phyloP scores from a whole-genome alignment of 2,797 vertebrate species.

The Sebastolobus altivelis region DNA sequence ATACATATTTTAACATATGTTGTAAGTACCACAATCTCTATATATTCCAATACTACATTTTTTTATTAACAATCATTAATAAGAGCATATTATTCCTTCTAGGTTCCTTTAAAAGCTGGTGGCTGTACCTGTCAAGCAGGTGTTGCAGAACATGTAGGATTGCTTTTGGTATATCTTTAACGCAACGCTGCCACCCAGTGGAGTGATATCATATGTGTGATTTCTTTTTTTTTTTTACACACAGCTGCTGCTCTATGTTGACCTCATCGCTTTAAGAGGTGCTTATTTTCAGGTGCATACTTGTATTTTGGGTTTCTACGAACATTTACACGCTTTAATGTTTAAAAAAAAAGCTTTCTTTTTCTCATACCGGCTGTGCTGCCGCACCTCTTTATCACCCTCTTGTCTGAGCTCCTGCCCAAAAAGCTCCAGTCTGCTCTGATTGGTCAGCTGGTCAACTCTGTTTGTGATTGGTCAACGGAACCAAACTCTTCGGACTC shows the following conservation, averaged over 20 bases:
- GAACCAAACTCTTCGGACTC: no score
- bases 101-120: neutral
- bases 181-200: slow-evolving; percentile 64
- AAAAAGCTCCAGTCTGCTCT: no score
- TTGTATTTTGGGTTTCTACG: no score
- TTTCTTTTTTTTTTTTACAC: accelerated
- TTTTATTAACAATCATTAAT: neutral
- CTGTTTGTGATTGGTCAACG: no score
- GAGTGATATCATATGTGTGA: neutral
- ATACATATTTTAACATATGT: neutral
- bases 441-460: no score
- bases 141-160: neutral
- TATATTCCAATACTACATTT: no score
- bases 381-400: no score
- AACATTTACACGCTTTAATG: no score
- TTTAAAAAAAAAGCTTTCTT: no score
- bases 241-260: neutral
- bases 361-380: no score
- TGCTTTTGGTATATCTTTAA: slow-evolving; percentile 9
- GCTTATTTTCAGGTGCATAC: neutral
- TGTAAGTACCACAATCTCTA: neutral
- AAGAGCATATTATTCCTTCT: neutral
- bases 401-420: no score
- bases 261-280: accelerated
- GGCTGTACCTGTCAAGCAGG: slow-evolving; percentile 31